Evolutionary conservation across 2,797 vertebrate genomes (phyloP), one percentile per base, ranked within the genome.

Genomic region (Menidia menidia): DNA sequence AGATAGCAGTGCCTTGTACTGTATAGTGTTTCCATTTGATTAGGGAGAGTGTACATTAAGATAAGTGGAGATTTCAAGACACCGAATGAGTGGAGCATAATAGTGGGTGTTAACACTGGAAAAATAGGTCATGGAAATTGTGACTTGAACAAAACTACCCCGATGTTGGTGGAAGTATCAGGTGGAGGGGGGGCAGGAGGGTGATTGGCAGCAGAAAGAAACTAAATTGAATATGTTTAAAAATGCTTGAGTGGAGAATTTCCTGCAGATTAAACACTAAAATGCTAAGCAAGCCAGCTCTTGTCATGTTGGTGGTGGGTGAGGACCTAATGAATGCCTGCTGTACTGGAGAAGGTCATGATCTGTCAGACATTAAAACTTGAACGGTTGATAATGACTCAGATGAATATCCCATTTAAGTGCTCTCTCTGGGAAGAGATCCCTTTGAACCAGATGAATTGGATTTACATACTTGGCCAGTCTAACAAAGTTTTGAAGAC

Each of bases 1-100:
- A 56, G 13, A 77, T 72, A 73, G 72, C 48, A 69, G 48, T 62
- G 77, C 62, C 71, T 54, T 45, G 61, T 55, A 47, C 16, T 68
- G 80, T 68, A 18, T 44, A 41, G 67, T 60, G 81, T 81, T 84
- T 84, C 60, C 11, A 39, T 79, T 75, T 87, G 71, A 87, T 88
- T 78, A 86, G 52, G 58, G 64, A 66, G 75, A 87, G 78, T 82
- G 82, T 87, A 59, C 65, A 77, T 81, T 71, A 65, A 68, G 52
- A 64, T 79, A 54, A 73, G 41, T 53, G 54, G 64, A 75, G 66
- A 66, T 73, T 69, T 73, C n/a, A 69, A 33, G 70, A 66, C 57
- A 56, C 45, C 33, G 3, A 62, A 48, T 47, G 14, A 65, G 60
- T 76, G 60, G 25, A 81, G 72, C 18, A 51, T 44, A 47, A 88